phyloP scores from a whole-genome alignment of 2,113 vertebrate genomes.

The Tychaedon coryphoeus region DNA sequence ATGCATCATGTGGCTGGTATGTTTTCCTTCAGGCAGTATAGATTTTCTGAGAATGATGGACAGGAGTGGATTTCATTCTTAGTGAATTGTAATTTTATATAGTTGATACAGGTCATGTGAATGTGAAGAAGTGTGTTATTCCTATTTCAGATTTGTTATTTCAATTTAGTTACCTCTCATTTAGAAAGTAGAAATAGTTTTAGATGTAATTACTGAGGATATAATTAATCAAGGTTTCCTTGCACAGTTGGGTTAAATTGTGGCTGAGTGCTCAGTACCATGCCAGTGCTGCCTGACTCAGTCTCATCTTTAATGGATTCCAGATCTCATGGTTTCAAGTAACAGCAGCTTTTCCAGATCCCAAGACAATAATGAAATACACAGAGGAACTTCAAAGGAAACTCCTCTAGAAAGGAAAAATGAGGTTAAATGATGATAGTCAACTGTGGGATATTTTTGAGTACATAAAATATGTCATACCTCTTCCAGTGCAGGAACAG shows the following conservation, averaged over 20 bases:
- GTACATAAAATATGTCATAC: conserved; percentile 4
- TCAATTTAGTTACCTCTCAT: not conserved
- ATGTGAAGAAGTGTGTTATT: not conserved
- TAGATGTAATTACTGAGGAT: not conserved
- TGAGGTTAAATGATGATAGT: conserved; percentile 38
- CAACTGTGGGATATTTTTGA: conserved; percentile 42
- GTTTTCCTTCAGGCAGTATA: not conserved
- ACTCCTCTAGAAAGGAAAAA: conserved; percentile 30
- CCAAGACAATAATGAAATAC: conserved; percentile 57
- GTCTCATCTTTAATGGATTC: conserved; percentile 58
- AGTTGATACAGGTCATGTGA: not conserved
- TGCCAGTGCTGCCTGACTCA: not conserved
- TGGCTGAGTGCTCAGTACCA: conserved; percentile 14
- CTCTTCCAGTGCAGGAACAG: conserved; percentile 38
- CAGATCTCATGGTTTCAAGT: conserved; percentile 64
- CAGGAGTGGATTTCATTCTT: conserved; percentile 13
- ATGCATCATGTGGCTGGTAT: not conserved
- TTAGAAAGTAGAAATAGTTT: not conserved
- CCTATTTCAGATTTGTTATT: not conserved
- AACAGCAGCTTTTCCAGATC: conserved; percentile 60
- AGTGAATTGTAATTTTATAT: not conserved
- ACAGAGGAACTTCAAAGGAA: conserved; percentile 67
- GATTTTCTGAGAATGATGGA: not conserved
- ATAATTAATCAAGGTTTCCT: conserved; percentile 3
- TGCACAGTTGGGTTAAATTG: conserved; percentile 8